These are phyloP conservation scores for Orthonevra nobilis DNA, from an alignment of 2,888 invertebrate species.

Conservation along the genomic window DNA sequence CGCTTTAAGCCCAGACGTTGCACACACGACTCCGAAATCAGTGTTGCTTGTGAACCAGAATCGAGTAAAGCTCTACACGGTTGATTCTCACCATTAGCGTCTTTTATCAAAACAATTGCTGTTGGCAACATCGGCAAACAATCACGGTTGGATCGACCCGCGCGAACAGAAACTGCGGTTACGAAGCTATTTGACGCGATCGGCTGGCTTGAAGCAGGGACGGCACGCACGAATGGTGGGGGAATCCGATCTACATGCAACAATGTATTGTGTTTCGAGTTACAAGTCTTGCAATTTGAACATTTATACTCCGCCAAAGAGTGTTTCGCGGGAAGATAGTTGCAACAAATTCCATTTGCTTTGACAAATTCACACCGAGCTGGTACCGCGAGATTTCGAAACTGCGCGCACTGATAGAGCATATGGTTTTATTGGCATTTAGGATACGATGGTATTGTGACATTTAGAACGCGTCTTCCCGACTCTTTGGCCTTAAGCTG, in stretches of 20 bases:
- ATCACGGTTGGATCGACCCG: neutral
- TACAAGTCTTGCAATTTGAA: constrained; percentile 5
- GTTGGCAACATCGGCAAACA: constrained; percentile 15
- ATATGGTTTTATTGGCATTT: constrained; percentile 22
- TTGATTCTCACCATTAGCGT: neutral
- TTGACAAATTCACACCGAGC: constrained; percentile 13
- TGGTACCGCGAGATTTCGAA: neutral
- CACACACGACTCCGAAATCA: constrained; percentile 23
- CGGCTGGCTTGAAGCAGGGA: no score
- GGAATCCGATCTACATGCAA: neutral
- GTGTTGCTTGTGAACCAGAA: constrained; percentile 29
- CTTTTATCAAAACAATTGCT: neutral
- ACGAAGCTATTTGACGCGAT: neutral
- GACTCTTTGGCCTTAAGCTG: no score
- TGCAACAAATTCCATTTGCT: constrained; percentile 6
- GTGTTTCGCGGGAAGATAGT: constrained; percentile 21
- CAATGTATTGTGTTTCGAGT: neutral
- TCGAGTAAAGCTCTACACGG: constrained; percentile 25
- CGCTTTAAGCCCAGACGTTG: constrained; percentile 13
- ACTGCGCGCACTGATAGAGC: constrained; percentile 20
- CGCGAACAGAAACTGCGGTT: neutral
- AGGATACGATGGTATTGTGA: neutral
- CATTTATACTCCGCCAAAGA: constrained; percentile 4
- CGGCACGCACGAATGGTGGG: no score
- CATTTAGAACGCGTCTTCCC: constrained; percentile 3